Evolutionary conservation across 2,113 vertebrate genomes (phyloP), one percentile per base, ranked within the genome.

Genomic region (Thamnophis sirtalis): DNA sequence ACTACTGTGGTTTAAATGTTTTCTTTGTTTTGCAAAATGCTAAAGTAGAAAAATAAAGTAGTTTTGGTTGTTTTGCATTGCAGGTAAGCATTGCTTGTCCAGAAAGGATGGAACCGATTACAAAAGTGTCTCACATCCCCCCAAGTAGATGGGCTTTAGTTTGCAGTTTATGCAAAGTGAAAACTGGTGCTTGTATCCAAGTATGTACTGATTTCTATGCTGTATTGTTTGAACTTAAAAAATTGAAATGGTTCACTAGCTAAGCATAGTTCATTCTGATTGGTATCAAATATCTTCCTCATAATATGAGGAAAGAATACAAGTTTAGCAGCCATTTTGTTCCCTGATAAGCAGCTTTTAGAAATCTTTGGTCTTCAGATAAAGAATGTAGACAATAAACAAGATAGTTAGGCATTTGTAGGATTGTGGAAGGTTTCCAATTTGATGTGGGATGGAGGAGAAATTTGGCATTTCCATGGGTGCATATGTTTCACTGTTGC

Each of bases 51-150:
- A 48, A 21, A 17, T 87, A n/a, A n/a, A 21, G 8, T 86, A 92
- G 9, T 56, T 86, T 0, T 0, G 2, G 43, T 38, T 1, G 24
- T 86, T 93, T 96, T 97, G 53, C 93, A 94, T 73, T 96, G 0
- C 93, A 99, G 99, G 99, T 99, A 90, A 99, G 98, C 96, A 99
- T 99, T 80, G 99, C 99, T 51, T 99, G 99, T 95, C 99, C 99
- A 5, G 99, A 99, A 96, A 98, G 99, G 94, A 99, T 99, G 99
- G 99, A 99, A 95, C 99, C 99, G 63, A 99, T 99, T 96, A 99
- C 99, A 56, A 99, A 99, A 96, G 97, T 99, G 73, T 99, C 99
- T 92, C 99, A 99, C 95, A 99, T 99, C 95, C 99, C 99, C 0
- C 98, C 98, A 56, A 99, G 99, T 94, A 98, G 99, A 93, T 99